phyloP scores from a whole-genome alignment of 2,888 invertebrate genomes.

The Aleiodes testaceus region DNA sequence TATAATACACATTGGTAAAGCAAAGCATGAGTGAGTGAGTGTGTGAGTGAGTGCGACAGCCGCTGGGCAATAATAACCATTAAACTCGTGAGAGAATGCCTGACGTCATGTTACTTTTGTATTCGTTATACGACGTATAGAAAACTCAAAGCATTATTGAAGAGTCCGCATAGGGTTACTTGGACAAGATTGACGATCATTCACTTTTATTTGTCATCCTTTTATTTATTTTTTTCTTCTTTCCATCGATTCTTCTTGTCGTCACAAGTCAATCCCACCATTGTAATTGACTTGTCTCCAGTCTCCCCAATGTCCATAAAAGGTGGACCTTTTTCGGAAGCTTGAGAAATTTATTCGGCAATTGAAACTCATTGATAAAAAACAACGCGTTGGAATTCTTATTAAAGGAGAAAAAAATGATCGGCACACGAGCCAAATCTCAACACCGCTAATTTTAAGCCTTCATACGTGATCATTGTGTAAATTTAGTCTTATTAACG shows the following conservation, averaged over 20 bases:
- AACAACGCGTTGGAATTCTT: background rate
- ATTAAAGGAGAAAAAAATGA: background rate
- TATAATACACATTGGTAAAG: constrained; percentile 25
- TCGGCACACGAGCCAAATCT: constrained; percentile 19
- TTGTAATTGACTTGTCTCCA: constrained; percentile 32
- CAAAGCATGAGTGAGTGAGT: constrained; percentile 58
- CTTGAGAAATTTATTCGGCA: constrained; percentile 5
- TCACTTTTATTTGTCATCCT: background rate
- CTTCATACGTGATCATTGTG: constrained; percentile 9
- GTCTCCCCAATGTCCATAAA: constrained; percentile 25
- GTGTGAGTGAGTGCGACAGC: constrained; percentile 66
- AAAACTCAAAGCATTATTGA: constrained; percentile 4
- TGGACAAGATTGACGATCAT: constrained; percentile 20
- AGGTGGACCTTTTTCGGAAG: constrained; percentile 22
- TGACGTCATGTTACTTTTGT: constrained; percentile 61
- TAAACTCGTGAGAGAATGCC: constrained; percentile 70
- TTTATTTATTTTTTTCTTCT: background rate
- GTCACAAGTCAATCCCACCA: background rate
- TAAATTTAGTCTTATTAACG: background rate
- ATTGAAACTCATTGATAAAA: constrained; percentile 8
- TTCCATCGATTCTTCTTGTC: constrained; percentile 7
- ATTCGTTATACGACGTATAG: constrained; percentile 40
- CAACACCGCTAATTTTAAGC: constrained; percentile 7
- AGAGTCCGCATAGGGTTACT: constrained; percentile 6
- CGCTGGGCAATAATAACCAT: constrained; percentile 68